Evolutionary conservation across 1,140 invertebrate species (phyloP).

Genomic region (Drosophila quadrilineata): DNA sequence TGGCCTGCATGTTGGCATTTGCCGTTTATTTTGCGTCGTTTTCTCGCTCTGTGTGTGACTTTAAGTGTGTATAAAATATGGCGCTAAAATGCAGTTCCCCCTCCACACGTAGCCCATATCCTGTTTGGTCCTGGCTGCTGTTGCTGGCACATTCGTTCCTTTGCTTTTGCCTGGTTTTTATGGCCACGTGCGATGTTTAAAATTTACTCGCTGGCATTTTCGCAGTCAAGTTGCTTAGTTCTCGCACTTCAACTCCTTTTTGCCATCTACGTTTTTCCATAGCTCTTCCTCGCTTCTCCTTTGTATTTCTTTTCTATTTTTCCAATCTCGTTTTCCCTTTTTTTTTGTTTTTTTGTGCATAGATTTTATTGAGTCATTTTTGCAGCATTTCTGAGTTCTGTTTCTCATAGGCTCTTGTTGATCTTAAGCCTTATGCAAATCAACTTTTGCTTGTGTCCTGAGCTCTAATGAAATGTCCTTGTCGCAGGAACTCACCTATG

Average conservation of each 20-base stretch:
- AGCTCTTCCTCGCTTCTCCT: conserved; percentile 34
- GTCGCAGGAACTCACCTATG: conserved; percentile 7
- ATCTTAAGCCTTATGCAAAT: conserved; percentile 42
- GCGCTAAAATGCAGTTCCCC: conserved; percentile 71
- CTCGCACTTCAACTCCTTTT: conserved; percentile 6
- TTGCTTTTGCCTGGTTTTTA: conserved; percentile 57
- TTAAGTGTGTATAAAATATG: conserved; percentile 79
- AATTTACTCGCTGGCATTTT: conserved; percentile 60
- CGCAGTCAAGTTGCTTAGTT: conserved; percentile 58
- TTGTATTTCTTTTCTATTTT: conserved; percentile 12
- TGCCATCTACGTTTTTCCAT: neutral
- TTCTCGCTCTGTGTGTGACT: conserved; percentile 66
- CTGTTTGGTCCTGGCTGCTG: neutral
- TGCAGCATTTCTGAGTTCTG: conserved; percentile 15
- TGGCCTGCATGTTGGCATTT: conserved; percentile 1
- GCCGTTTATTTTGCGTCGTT: conserved; percentile 13
- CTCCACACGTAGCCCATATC: conserved; percentile 16
- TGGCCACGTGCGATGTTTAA: conserved; percentile 72
- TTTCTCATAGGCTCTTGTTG: conserved; percentile 23
- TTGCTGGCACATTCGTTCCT: conserved; percentile 51
- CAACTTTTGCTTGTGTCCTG: conserved; percentile 4
- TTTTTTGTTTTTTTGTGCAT: neutral
- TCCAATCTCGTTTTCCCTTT: conserved; percentile 46
- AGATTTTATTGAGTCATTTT: neutral
- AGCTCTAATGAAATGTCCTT: conserved; percentile 14